phyloP scores from a whole-genome alignment of 2,888 invertebrate species.

The Xanthorhoe spadicearia region DNA sequence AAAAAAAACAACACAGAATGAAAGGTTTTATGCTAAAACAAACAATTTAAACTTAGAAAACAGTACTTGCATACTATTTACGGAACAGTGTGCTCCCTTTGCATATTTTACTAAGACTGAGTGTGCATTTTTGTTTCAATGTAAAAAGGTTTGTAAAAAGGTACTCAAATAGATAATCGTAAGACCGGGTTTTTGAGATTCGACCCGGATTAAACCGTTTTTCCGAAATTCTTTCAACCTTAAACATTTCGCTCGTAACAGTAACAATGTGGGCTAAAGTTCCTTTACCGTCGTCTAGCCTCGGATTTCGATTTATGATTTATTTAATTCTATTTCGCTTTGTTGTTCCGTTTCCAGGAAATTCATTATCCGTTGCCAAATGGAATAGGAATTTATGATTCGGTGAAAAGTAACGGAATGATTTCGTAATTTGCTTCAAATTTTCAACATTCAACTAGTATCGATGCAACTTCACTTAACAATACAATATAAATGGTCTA shows the following conservation, averaged over 20 bases:
- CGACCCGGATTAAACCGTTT: neutral
- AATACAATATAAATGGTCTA: neutral
- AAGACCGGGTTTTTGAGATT: neutral
- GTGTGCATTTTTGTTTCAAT: neutral
- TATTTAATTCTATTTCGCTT: slow-evolving; percentile 34
- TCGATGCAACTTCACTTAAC: neutral
- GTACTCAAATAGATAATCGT: neutral
- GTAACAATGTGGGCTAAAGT: slow-evolving; percentile 30
- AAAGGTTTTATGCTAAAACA: neutral
- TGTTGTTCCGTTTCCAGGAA: slow-evolving; percentile 30
- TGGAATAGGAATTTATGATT: slow-evolving; percentile 16
- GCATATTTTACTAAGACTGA: neutral
- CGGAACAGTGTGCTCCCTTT: neutral
- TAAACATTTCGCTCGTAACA: slow-evolving; percentile 42
- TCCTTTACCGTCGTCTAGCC: slow-evolving; percentile 21
- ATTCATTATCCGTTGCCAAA: slow-evolving; percentile 28
- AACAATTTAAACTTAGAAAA: neutral
- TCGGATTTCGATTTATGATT: slow-evolving; percentile 32
- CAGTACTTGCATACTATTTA: neutral
- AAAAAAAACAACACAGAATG: too few species aligned
- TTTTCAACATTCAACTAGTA: neutral
- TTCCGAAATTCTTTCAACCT: slow-evolving; percentile 1
- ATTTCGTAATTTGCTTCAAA: neutral
- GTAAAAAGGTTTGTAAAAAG: neutral
- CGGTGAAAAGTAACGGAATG: slow-evolving; percentile 5